Percentiles rank a stretch among this genome's conserved stretches.
Conservation (phyloP, 2,888 invertebrate genomes). For the Sinelater perroti region DNA sequence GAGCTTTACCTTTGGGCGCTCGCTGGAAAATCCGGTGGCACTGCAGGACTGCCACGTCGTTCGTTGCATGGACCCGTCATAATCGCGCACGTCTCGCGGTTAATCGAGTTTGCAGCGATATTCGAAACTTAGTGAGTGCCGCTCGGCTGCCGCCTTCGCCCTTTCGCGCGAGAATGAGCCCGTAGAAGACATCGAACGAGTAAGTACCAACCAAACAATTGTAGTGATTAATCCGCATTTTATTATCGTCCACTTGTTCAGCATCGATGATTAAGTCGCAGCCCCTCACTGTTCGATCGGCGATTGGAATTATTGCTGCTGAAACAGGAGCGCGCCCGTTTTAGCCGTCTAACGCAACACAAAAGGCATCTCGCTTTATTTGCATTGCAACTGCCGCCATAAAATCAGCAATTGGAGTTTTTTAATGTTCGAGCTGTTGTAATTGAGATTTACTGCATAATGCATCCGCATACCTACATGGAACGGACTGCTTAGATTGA, state of each 20-base stretch:
- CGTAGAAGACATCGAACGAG: background rate
- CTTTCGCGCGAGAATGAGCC: background rate
- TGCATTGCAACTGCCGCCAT: slow-evolving; percentile 15
- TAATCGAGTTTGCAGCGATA: background rate
- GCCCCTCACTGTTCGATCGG: background rate
- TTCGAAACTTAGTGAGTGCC: slow-evolving; percentile 5
- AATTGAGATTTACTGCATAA: slow-evolving; percentile 29
- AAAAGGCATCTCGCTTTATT: slow-evolving; percentile 19
- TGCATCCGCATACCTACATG: slow-evolving; percentile 27
- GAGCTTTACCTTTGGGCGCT: slow-evolving; percentile 27
- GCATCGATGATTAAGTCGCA: too few relatives aligned
- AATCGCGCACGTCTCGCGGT: background rate
- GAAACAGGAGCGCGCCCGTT: background rate
- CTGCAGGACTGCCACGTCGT: background rate
- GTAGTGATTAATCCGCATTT: too few relatives aligned
- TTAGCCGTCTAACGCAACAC: background rate
- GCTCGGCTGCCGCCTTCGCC: background rate
- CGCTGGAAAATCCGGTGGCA: slow-evolving; percentile 9
- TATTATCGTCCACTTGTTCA: too few relatives aligned
- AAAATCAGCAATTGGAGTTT: slow-evolving; percentile 18
- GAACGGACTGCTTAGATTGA: slow-evolving; percentile 17
- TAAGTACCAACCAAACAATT: too few relatives aligned
- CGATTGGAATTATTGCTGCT: background rate
- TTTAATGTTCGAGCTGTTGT: slow-evolving; percentile 17
- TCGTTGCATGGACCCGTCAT: too few relatives aligned